Conservation (phyloP, 2,888 invertebrate genomes). For the Philereme transversata region DNA sequence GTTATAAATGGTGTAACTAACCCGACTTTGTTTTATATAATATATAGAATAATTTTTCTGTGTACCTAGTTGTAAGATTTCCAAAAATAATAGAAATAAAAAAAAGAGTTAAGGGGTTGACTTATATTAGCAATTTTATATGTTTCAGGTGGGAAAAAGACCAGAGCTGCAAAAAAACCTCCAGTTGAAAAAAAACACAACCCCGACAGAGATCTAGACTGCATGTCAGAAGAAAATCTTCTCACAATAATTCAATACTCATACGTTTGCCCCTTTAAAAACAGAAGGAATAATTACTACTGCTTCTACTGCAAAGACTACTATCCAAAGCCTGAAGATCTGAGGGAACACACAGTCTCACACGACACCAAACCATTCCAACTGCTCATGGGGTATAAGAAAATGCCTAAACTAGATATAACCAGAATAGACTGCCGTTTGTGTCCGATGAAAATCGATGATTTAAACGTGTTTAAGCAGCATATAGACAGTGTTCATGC, state of each 20-base stretch:
- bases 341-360: conserved; percentile 68
- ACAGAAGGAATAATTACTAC: conserved; percentile 73
- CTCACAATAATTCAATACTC: conserved; percentile 74
- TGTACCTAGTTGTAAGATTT: too few species aligned
- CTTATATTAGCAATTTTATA: too few species aligned
- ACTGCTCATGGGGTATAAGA: conserved; percentile 71
- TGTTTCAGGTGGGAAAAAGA: conserved; percentile 45
- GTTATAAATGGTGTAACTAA: too few species aligned
- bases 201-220: conserved; percentile 70
- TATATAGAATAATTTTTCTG: too few species aligned
- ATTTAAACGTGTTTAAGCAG: conserved; percentile 64
- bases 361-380: conserved; percentile 77
- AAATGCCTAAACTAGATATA: conserved; percentile 76
- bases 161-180: conserved; percentile 52
- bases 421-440: conserved; percentile 72
- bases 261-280: conserved; percentile 75
- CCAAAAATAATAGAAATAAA: too few species aligned
- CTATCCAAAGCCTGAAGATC: conserved; percentile 72
- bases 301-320: conserved; percentile 79
- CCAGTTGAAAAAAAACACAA: conserved; percentile 67
- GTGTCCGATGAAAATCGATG: conserved; percentile 65
- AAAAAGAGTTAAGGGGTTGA: too few species aligned
- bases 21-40: too few species aligned
- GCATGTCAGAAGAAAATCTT: conserved; percentile 75
- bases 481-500: conserved; percentile 69